phyloP scores from a whole-genome alignment of 2,797 vertebrate genomes.

The Phoxinus dragarum region DNA sequence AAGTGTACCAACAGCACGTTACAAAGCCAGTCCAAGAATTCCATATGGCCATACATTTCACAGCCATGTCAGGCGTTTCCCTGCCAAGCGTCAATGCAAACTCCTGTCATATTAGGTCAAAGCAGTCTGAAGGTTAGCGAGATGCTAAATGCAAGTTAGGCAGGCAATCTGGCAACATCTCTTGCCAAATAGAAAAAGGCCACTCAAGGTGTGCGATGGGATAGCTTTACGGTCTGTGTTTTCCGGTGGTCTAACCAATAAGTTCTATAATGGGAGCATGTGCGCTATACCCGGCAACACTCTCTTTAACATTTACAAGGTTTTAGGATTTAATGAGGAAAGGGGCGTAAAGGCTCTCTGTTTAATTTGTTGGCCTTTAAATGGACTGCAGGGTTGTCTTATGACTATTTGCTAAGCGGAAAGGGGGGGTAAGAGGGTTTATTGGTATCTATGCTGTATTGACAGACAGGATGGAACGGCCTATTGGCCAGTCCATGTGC shows the following conservation, averaged over 20 bases:
- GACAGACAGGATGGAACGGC: slow-evolving; percentile 56
- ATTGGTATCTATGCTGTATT: slow-evolving; percentile 53
- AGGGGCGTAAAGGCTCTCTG: slow-evolving; percentile 47
- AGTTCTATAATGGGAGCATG: slow-evolving; percentile 51
- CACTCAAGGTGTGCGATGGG: slow-evolving; percentile 19
- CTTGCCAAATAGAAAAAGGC: slow-evolving; percentile 52
- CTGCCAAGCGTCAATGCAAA: slow-evolving; percentile 54
- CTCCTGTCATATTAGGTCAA: slow-evolving; percentile 52
- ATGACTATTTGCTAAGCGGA: slow-evolving; percentile 39
- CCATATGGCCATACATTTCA: slow-evolving; percentile 45
- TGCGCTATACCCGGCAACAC: slow-evolving; percentile 27
- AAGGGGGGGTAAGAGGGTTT: slow-evolving; percentile 40
- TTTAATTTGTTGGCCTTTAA: slow-evolving; percentile 64
- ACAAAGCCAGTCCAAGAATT: slow-evolving; percentile 33
- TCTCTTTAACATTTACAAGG: slow-evolving; percentile 52
- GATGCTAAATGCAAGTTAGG: slow-evolving; percentile 53
- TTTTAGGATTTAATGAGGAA: slow-evolving; percentile 55
- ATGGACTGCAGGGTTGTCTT: slow-evolving; percentile 46
- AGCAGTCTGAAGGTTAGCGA: slow-evolving; percentile 53
- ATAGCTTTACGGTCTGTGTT: slow-evolving; percentile 40
- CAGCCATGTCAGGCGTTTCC: slow-evolving; percentile 16
- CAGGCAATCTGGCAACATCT: slow-evolving; percentile 44
- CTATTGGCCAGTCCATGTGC: slow-evolving; percentile 33
- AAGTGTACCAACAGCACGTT: slow-evolving; percentile 14
- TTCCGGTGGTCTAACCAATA: slow-evolving; percentile 25